Conservation (phyloP, 2,797 vertebrate species). For the Astyanax mexicanus region DNA sequence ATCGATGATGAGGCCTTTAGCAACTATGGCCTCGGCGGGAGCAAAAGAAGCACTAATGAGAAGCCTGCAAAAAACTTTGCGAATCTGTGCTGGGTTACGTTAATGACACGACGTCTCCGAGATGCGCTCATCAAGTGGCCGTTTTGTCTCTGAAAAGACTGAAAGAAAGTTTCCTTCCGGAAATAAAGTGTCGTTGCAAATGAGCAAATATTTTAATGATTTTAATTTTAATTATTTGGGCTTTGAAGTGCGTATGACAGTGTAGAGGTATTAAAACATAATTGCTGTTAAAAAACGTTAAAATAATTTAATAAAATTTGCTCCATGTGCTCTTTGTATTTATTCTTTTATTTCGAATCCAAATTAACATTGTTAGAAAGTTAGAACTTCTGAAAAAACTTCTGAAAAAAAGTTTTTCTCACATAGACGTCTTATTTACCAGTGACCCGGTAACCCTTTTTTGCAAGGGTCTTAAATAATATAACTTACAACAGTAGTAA, state of each 20-base stretch:
- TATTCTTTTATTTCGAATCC: too few species aligned
- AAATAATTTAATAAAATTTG: too few species aligned
- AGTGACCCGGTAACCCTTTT: too few species aligned
- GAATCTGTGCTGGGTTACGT: constrained; percentile 51
- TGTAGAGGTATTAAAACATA: too few species aligned
- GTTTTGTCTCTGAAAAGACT: not conserved
- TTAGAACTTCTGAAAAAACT: too few species aligned
- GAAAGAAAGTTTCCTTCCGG: not conserved
- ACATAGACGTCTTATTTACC: too few species aligned
- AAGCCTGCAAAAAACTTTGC: constrained; percentile 62
- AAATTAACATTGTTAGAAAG: too few species aligned
- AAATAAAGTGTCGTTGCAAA: not conserved
- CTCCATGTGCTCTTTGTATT: too few species aligned
- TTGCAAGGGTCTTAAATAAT: too few species aligned
- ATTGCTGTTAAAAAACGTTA: too few species aligned
- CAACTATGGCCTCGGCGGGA: constrained; percentile 20
- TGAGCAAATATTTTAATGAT: not conserved
- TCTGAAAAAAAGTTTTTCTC: too few species aligned
- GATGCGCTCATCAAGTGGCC: constrained; percentile 27
- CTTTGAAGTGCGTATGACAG: not conserved
- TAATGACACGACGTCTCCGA: constrained; percentile 52
- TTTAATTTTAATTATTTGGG: not conserved
- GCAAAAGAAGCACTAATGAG: constrained; percentile 64
- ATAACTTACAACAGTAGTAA: too few species aligned
- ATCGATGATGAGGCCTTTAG: constrained; percentile 65